Evolutionary conservation across 2,113 vertebrate species (phyloP).

Genomic region (Gymnocephalus cernua): DNA sequence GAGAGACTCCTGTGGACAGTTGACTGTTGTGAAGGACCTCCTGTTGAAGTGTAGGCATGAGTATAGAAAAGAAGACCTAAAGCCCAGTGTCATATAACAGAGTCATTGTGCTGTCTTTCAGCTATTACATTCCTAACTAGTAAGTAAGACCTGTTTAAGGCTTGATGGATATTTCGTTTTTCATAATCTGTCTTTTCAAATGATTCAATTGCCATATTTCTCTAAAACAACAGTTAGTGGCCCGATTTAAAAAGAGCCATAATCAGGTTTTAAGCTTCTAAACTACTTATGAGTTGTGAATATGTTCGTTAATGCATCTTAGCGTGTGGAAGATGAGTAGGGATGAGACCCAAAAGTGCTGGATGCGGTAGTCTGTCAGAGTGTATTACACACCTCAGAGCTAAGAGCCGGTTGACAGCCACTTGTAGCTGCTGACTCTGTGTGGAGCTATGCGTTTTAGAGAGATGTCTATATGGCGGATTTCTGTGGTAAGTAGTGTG

Average conservation of each 20-base stretch:
- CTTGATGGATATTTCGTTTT: neutral
- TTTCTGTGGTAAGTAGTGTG: slow-evolving; percentile 50
- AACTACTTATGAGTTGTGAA: slow-evolving; percentile 90
- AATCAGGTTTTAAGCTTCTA: slow-evolving; percentile 90
- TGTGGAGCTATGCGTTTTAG: slow-evolving; percentile 47
- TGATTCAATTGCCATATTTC: slow-evolving; percentile 21
- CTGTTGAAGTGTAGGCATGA: neutral
- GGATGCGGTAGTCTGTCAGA: slow-evolving; percentile 85
- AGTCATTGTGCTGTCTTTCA: neutral
- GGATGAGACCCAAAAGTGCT: slow-evolving; percentile 89
- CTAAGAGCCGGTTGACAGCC: slow-evolving; percentile 59
- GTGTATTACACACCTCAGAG: slow-evolving; percentile 83
- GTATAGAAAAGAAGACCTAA: neutral
- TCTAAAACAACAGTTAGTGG: neutral
- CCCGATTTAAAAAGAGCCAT: slow-evolving; percentile 81
- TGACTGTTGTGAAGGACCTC: slow-evolving; percentile 9
- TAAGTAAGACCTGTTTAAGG: neutral
- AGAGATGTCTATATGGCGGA: slow-evolving; percentile 43
- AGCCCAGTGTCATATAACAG: neutral
- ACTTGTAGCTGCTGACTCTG: slow-evolving; percentile 62
- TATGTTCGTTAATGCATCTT: slow-evolving; percentile 92
- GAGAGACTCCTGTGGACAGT: slow-evolving; percentile 9
- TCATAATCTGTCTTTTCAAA: slow-evolving; percentile 11
- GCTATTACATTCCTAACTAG: slow-evolving; percentile 5
- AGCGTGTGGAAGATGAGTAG: slow-evolving; percentile 87